A percentile compares a stretch with the other conserved stretches of the same genome.
phyloP scores from a whole-genome alignment of 2,797 vertebrate species.

The Etheostoma nigrum region DNA sequence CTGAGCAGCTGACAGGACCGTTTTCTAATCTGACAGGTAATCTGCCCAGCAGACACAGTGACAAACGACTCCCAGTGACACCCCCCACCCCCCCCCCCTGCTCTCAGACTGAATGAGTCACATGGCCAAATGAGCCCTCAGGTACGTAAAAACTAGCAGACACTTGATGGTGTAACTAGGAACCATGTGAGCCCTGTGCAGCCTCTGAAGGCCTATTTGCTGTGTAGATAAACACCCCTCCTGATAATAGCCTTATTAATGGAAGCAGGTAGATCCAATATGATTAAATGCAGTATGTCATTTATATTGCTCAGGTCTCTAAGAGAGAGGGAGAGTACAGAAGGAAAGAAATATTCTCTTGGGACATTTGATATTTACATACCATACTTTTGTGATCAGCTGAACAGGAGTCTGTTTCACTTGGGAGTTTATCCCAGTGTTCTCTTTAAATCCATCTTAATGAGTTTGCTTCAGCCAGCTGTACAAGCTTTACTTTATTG shows the following conservation, averaged over 20 bases:
- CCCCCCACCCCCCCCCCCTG: slow-evolving; percentile 31
- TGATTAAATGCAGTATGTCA: slow-evolving; percentile 33
- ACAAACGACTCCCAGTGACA: slow-evolving; percentile 74
- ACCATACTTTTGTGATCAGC: slow-evolving; percentile 9
- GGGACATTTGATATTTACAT: slow-evolving; percentile 53
- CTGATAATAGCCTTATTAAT: slow-evolving; percentile 43
- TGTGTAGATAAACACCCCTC: slow-evolving; percentile 32
- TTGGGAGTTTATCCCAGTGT: slow-evolving; percentile 29
- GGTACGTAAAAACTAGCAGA: slow-evolving; percentile 22
- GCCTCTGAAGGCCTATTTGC: slow-evolving; percentile 33
- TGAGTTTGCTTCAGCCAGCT: slow-evolving; percentile 40
- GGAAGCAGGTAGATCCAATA: slow-evolving; percentile 30
- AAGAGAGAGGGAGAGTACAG: not conserved
- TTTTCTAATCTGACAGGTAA: slow-evolving; percentile 86
- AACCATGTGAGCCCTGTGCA: not conserved
- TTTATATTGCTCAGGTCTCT: slow-evolving; percentile 32
- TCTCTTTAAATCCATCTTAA: slow-evolving; percentile 53
- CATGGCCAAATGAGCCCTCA: slow-evolving; percentile 28
- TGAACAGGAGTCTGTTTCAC: slow-evolving; percentile 23
- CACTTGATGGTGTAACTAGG: slow-evolving; percentile 25
- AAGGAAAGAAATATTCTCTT: slow-evolving; percentile 23
- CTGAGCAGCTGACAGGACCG: slow-evolving; percentile 73
- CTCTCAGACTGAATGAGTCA: slow-evolving; percentile 37
- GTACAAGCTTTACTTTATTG: slow-evolving; percentile 47
- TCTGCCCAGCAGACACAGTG: slow-evolving; percentile 78